Base-by-base conservation (phyloP, 2,797 vertebrate genomes). In the Brotula barbata region DNA sequence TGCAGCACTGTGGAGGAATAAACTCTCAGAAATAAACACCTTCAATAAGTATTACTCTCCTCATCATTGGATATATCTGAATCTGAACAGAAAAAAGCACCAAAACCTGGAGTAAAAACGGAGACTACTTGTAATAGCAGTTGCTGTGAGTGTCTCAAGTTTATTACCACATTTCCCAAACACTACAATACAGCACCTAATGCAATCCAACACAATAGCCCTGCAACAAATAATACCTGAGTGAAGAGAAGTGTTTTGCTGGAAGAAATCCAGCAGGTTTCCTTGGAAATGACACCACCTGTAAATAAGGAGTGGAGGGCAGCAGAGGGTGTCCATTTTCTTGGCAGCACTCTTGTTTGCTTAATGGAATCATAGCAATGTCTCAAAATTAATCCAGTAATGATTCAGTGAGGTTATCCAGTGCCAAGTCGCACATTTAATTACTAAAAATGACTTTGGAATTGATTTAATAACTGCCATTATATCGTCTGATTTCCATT, bases 341-440 rank as follows among this genome's bases (percentile, higher is more conserved):
- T 71, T 75, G 65, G 59, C 62, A 47, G 19, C 2, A 22, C 33
- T 67, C 25, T 40, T 62, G 25, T 73, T 75, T 71, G 57, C 69
- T 75, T 64, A 71, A 68, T 52, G 25, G 50, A 75, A 58, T 71
- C 22, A 64, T 58, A 39, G 40, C 15, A 28, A 60, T 61, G 45
- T 66, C 60, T 44, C 23, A 46, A 51, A 67, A 71, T 73, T 34
- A 77, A 69, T 72, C 25, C 64, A 53, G 49, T 58, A 58, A 49
- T 49, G 51, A 64, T 76, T 73, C 77, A 77, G 70, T 64, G 54
- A 76, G 62, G 54, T 69, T 68, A 64, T 69, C 73, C 60, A 63
- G 51, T 12, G 10, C 31, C 19, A 37, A 23, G 58, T 40, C 0
- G 44, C 58, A 64, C 39, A 51, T 79, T 74, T 78, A 77, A 77